Conservation (phyloP, 2,797 vertebrate species). For the Eleutherodactylus coqui region DNA sequence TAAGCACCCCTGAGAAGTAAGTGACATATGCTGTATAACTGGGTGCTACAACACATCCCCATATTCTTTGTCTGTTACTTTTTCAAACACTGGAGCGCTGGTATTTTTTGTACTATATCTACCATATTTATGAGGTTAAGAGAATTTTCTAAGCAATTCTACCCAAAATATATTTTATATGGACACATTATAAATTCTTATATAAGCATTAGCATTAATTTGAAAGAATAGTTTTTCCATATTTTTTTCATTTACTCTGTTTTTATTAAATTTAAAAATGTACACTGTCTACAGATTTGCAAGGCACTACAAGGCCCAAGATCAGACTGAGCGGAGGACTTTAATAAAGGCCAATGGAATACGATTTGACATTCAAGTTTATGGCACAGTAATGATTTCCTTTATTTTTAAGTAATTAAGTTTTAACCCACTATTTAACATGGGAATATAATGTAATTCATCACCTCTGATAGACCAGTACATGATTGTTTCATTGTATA, state of each 20-base stretch:
- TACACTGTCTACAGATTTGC: constrained; percentile 76
- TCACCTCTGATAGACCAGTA: background rate
- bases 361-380: constrained; percentile 88
- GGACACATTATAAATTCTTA: background rate
- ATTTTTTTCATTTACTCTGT: background rate
- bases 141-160: background rate
- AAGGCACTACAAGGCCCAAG: constrained; percentile 76
- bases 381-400: constrained; percentile 77
- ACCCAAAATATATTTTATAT: background rate
- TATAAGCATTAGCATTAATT: background rate
- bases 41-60: no score
- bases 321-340: constrained; percentile 77
- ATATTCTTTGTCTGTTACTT: no score
- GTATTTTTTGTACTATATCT: no score
- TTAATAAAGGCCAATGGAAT: constrained; percentile 88
- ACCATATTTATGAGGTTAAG: background rate
- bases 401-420: background rate
- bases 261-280: background rate
- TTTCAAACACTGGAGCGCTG: no score
- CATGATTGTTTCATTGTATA: background rate
- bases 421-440: background rate
- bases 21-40: no score
- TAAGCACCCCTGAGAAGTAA: no score
- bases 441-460: background rate
- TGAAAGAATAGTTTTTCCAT: background rate